Conservation (phyloP, 2,113 vertebrate genomes). For the Nothoprocta perdicaria region DNA sequence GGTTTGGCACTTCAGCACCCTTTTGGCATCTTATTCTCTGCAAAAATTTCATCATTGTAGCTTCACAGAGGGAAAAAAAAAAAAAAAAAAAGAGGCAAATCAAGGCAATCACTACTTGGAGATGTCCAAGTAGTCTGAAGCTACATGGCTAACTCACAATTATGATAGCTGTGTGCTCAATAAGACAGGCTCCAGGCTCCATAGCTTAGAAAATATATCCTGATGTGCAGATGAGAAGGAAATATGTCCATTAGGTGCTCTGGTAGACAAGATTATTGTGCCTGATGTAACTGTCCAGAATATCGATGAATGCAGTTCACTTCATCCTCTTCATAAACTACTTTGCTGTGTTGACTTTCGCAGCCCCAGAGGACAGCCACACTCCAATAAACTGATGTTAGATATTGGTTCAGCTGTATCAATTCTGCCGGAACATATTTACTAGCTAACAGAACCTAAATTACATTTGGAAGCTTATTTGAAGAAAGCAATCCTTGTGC, state of each 20-base stretch:
- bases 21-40: neutral
- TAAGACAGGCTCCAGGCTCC: neutral
- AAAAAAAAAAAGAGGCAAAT: neutral
- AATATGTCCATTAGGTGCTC: neutral
- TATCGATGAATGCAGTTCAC: neutral
- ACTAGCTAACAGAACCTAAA: constrained; percentile 61
- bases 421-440: constrained; percentile 40
- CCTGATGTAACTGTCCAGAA: neutral
- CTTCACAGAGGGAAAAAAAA: neutral
- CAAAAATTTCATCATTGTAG: neutral
- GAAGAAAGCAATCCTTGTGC: constrained; percentile 56
- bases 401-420: constrained; percentile 54
- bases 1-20: neutral
- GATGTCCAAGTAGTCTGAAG: neutral
- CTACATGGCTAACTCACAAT: neutral
- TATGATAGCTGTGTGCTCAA: neutral
- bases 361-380: neutral
- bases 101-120: neutral
- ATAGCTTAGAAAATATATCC: neutral
- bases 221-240: neutral
- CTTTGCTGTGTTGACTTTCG: constrained; percentile 28
- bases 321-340: neutral
- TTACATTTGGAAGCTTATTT: constrained; percentile 59
- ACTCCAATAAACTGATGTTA: constrained; percentile 42
- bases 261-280: neutral